These are phyloP conservation scores for Buathra laborator DNA, from an alignment of 2,888 invertebrate species.

Conservation along the genomic window DNA sequence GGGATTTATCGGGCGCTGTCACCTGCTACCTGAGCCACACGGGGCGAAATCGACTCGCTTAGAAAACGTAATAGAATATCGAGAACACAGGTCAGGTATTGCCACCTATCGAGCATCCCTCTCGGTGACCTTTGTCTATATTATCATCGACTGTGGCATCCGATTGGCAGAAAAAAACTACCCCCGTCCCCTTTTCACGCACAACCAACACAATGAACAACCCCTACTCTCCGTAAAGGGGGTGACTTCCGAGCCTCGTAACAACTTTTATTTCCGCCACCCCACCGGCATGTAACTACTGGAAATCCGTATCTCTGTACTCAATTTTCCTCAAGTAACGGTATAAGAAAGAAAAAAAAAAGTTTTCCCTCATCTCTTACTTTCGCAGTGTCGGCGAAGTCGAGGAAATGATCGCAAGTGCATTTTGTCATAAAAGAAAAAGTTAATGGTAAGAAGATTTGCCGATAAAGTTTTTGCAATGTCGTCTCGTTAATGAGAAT, in stretches of 20 bases:
- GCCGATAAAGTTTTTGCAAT: neutral
- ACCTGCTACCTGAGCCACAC: constrained; percentile 61
- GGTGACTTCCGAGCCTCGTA: neutral
- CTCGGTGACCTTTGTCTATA: constrained; percentile 64
- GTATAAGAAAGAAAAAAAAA: neutral
- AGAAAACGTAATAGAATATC: constrained; percentile 26
- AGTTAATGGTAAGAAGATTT: neutral
- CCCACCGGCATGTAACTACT: neutral
- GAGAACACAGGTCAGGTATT: constrained; percentile 13
- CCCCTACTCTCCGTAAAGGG: neutral
- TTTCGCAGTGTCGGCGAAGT: neutral
- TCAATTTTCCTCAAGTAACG: neutral
- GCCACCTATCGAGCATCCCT: constrained; percentile 40
- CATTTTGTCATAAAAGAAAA: neutral
- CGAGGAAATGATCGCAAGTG: neutral
- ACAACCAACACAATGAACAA: neutral
- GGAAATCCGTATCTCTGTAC: neutral
- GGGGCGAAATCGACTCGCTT: neutral
- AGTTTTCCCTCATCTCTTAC: neutral
- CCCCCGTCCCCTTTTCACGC: neutral
- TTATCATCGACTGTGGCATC: constrained; percentile 50
- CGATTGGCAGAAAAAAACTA: constrained; percentile 30
- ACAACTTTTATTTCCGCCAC: neutral
- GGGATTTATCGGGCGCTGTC: constrained; percentile 73
- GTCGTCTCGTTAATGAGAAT: neutral